Base-by-base conservation (phyloP, 2,113 vertebrate species). In the Macquaria ambigua region DNA sequence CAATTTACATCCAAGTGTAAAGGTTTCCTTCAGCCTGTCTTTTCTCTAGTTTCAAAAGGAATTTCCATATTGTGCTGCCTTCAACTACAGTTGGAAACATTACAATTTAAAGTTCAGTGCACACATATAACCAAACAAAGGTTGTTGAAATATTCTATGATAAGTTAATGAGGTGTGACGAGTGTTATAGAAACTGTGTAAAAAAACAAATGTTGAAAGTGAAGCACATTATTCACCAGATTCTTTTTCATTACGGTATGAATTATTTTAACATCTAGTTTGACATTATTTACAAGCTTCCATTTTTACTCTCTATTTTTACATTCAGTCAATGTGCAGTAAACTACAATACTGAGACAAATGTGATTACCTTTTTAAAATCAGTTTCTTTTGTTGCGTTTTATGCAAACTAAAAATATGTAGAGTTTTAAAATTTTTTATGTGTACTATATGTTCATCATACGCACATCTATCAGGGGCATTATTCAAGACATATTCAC, bases 11-110 rank as follows among this genome's bases (percentile, higher is more conserved):
- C 6, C 39, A 58, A 9, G 34, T 58, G 37, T 39, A 56, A 59
- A 21, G 66, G 11, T 48, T 50, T 28, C 53, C n/a, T 43, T 25
- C 31, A 59, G n/a, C 11, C 53, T 21, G n/a, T 46, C 11, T 39
- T 74, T 64, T 64, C 69, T 64, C 8, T 15, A 1, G 9, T 83
- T 76, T 69, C 25, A 4, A 25, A 52, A 37, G 66, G 53, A 43
- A 63, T 67, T 50, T 83, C 39, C 50, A 50, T 25, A 10, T 21
- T 41, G 52, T 79, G 81, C 18, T 67, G 74, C 81, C 50, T 84
- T 87, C 56, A 75, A 6, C 25, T 15, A 6, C 77, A 53, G 11
- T 34, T 37, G 31, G 72, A 79, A 73, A 50, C 3, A 28, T 28
- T 9, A 5, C 1, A 21, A 28, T 43, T n/a, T 31, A 2, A n/a